Evolutionary conservation across 2,888 invertebrate genomes (phyloP).

Genomic region (Podabrus alpinus): DNA sequence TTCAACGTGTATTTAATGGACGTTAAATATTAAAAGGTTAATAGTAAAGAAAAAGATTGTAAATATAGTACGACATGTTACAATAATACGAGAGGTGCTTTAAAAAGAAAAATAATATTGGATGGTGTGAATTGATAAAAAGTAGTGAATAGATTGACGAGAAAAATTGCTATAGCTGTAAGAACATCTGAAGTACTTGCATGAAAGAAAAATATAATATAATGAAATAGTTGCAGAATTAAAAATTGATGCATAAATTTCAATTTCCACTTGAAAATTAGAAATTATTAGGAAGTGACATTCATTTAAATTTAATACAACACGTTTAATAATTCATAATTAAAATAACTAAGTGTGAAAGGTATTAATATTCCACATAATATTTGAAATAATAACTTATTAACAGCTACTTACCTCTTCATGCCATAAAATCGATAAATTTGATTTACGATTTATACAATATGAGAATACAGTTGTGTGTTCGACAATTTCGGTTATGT

Average conservation of each 20-base stretch:
- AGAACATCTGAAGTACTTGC: no score
- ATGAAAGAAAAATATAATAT: background rate
- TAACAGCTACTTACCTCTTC: background rate
- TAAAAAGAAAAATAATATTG: background rate
- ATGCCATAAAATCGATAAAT: background rate
- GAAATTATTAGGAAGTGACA: background rate
- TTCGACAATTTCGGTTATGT: background rate
- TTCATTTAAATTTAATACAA: background rate
- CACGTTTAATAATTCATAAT: background rate
- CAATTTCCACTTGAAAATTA: background rate
- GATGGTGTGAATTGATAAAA: background rate
- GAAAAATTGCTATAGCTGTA: background rate
- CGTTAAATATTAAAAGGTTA: background rate
- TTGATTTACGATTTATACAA: background rate
- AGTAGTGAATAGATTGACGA: background rate
- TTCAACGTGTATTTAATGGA: background rate
- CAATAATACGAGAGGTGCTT: background rate
- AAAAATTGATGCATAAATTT: background rate
- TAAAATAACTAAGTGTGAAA: background rate
- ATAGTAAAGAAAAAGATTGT: background rate
- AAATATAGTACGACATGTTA: background rate
- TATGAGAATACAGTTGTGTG: background rate
- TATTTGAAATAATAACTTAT: background rate
- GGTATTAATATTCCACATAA: background rate
- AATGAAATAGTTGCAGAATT: background rate